These are phyloP conservation scores for Spicauda simplicius DNA, from an alignment of 2,888 invertebrate species.

Conservation along the genomic window DNA sequence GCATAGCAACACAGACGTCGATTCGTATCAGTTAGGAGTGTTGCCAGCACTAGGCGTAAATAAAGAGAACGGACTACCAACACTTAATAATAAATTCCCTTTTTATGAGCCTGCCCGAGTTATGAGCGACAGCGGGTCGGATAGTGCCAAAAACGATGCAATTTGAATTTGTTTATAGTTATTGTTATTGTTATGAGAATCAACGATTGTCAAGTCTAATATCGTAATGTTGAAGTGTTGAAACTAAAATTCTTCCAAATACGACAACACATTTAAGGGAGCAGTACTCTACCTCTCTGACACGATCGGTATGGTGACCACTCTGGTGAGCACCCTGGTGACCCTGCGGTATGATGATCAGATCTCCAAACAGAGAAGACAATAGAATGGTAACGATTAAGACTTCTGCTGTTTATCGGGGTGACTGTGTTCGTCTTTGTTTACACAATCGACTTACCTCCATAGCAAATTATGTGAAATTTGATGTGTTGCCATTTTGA, in stretches of 20 bases:
- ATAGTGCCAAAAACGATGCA: constrained; percentile 8
- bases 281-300: too few species aligned
- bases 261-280: too few species aligned
- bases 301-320: too few species aligned
- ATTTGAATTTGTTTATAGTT: constrained; percentile 32
- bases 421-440: too few species aligned
- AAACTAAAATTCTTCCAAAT: not conserved
- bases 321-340: too few species aligned
- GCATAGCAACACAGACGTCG: constrained; percentile 22
- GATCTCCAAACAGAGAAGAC: too few species aligned
- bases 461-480: too few species aligned
- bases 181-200: constrained; percentile 22
- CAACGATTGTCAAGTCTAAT: constrained; percentile 6
- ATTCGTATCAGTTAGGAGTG: constrained; percentile 38
- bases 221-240: not conserved
- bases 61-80: constrained; percentile 25
- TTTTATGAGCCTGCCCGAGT: constrained; percentile 19
- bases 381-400: too few species aligned
- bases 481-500: too few species aligned
- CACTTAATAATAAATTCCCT: constrained; percentile 39
- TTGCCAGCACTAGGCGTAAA: constrained; percentile 37
- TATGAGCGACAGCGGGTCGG: constrained; percentile 20
- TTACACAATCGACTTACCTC: too few species aligned
- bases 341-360: too few species aligned
- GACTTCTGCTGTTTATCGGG: too few species aligned